A percentile compares a stretch with the other conserved stretches of the same genome.
phyloP scores from a whole-genome alignment of 1,140 invertebrate genomes.

The Pectinophora gossypiella region DNA sequence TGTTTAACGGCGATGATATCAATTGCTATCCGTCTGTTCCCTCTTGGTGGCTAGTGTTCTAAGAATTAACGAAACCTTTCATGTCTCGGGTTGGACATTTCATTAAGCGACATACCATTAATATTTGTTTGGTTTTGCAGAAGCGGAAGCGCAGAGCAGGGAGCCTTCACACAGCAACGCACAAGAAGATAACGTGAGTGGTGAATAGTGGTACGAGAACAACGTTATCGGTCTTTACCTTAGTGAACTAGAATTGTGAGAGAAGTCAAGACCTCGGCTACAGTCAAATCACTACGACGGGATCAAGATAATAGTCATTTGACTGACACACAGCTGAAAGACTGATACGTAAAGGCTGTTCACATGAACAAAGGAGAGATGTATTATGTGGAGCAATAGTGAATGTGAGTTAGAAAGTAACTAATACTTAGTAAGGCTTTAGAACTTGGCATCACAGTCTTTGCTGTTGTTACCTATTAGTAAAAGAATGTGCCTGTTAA shows the following conservation, averaged over 20 bases:
- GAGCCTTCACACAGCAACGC: conserved; percentile 58
- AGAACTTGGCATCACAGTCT: conserved; percentile 32
- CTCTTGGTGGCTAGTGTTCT: too few relatives aligned
- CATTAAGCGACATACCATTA: too few relatives aligned
- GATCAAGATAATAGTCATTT: too few relatives aligned
- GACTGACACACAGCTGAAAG: not conserved
- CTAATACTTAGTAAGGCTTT: too few relatives aligned
- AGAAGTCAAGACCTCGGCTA: too few relatives aligned
- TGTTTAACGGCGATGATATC: too few relatives aligned
- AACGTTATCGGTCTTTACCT: conserved; percentile 8
- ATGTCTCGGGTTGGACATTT: too few relatives aligned
- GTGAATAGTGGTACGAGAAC: conserved; percentile 31
- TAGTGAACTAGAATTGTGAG: too few relatives aligned
- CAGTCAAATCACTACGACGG: too few relatives aligned
- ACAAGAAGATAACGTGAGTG: conserved; percentile 26
- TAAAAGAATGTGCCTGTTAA: conserved; percentile 20
- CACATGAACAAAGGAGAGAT: not conserved
- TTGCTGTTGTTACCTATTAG: conserved; percentile 21
- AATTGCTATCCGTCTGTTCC: too few relatives aligned
- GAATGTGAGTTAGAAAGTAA: too few relatives aligned
- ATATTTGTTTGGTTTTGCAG: conserved; percentile 36
- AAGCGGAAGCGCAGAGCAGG: conserved; percentile 46
- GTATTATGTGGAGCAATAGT: not conserved
- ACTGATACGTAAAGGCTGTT: not conserved
- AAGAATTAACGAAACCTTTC: too few relatives aligned